These are phyloP conservation scores for Neodiprion lecontei DNA, from an alignment of 1,140 invertebrate genomes.

Conservation along the genomic window DNA sequence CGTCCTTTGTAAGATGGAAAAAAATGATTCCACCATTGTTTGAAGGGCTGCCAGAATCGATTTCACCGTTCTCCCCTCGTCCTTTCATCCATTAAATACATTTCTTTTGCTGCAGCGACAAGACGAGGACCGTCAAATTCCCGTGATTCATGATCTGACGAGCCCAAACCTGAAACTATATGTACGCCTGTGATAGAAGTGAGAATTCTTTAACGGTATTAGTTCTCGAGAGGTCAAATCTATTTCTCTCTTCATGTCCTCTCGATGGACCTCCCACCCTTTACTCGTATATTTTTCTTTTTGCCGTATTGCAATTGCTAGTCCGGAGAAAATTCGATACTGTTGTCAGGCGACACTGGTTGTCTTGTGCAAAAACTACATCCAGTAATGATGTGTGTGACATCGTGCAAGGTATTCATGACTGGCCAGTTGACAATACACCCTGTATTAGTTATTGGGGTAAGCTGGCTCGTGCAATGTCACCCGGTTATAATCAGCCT, in stretches of 20 bases:
- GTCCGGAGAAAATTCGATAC: not conserved
- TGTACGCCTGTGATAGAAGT: not conserved
- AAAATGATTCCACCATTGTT: not conserved
- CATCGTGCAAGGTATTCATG: not conserved
- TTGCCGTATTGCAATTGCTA: not conserved
- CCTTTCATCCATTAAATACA: not conserved
- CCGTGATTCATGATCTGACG: not conserved
- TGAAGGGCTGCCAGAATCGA: not conserved
- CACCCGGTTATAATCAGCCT: not conserved
- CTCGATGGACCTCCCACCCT: too few species aligned
- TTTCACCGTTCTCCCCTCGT: not conserved
- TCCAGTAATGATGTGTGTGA: not conserved
- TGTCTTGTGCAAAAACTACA: not conserved
- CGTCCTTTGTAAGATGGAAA: not conserved
- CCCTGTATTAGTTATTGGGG: not conserved
- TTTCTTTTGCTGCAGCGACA: not conserved
- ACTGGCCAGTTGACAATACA: not conserved
- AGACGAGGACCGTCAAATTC: not conserved
- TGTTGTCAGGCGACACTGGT: not conserved
- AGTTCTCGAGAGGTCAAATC: too few species aligned
- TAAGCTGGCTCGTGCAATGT: not conserved
- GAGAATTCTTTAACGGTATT: not conserved
- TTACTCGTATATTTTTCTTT: too few species aligned
- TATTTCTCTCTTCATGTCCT: too few species aligned
- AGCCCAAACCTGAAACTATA: not conserved